Conservation (phyloP, 2,888 invertebrate species). For the Synanthedon tipuliformis region DNA sequence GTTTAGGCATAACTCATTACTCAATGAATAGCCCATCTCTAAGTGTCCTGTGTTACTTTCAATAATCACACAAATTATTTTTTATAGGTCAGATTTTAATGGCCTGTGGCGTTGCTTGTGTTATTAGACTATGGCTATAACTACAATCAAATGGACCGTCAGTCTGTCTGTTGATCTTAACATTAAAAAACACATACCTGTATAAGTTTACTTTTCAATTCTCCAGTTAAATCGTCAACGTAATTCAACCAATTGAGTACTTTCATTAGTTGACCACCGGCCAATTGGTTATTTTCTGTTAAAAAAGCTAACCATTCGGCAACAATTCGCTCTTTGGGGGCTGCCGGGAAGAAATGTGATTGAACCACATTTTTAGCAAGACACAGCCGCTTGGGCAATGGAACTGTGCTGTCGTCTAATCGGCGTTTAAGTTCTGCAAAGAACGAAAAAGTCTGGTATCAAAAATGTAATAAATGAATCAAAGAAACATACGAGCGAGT, state of each 20-base stretch:
- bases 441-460: background rate
- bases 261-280: slow-evolving; percentile 31
- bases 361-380: slow-evolving; percentile 64
- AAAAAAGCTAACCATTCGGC: slow-evolving; percentile 57
- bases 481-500: no score
- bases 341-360: slow-evolving; percentile 54
- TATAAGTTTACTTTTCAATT: slow-evolving; percentile 44
- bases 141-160: no score
- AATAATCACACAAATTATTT: no score
- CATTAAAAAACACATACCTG: slow-evolving; percentile 25
- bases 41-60: no score
- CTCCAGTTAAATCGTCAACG: slow-evolving; percentile 40
- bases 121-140: no score
- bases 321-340: slow-evolving; percentile 61
- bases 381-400: slow-evolving; percentile 62
- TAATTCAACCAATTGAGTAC: slow-evolving; percentile 38
- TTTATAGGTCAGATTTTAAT: no score
- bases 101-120: no score
- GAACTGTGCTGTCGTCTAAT: slow-evolving; percentile 43
- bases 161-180: no score
- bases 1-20: no score
- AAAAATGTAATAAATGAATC: background rate
- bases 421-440: slow-evolving; percentile 59
- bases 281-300: slow-evolving; percentile 28
- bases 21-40: no score